Evolutionary conservation across 2,888 invertebrate species (phyloP).

Genomic region (Napeogenes sylphis): DNA sequence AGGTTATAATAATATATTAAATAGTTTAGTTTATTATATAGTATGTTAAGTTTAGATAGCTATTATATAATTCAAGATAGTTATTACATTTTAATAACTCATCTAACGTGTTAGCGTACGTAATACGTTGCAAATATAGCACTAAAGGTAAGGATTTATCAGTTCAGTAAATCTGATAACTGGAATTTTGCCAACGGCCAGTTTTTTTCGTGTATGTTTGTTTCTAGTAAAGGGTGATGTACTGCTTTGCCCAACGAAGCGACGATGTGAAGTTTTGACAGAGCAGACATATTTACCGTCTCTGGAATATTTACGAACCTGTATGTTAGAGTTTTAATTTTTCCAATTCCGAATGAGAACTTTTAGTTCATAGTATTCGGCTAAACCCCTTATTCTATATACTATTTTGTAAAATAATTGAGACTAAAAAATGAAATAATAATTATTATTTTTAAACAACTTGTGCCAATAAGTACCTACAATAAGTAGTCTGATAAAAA

Average conservation of each 20-base stretch:
- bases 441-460: too few relatives aligned
- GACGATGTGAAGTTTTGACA: slow-evolving; percentile 7
- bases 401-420: too few relatives aligned
- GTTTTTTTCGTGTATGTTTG: slow-evolving; percentile 3
- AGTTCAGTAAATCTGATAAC: slow-evolving; percentile 4
- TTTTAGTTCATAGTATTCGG: too few relatives aligned
- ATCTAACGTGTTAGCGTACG: neutral
- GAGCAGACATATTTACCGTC: slow-evolving; percentile 8
- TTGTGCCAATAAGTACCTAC: too few relatives aligned
- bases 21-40: too few relatives aligned
- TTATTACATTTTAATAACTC: neutral
- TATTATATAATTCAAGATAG: neutral
- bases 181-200: slow-evolving; percentile 7
- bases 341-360: neutral
- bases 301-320: neutral
- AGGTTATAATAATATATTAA: too few relatives aligned
- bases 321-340: slow-evolving; percentile 1
- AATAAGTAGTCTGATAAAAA: too few relatives aligned
- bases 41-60: too few relatives aligned
- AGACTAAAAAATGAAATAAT: too few relatives aligned
- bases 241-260: slow-evolving; percentile 7
- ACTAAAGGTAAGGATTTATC: slow-evolving; percentile 1
- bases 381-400: too few relatives aligned
- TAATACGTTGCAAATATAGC: neutral
- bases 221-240: slow-evolving; percentile 7